These are phyloP conservation scores for Wiebesia pumilae DNA, from an alignment of 1,140 invertebrate species.

Conservation along the genomic window DNA sequence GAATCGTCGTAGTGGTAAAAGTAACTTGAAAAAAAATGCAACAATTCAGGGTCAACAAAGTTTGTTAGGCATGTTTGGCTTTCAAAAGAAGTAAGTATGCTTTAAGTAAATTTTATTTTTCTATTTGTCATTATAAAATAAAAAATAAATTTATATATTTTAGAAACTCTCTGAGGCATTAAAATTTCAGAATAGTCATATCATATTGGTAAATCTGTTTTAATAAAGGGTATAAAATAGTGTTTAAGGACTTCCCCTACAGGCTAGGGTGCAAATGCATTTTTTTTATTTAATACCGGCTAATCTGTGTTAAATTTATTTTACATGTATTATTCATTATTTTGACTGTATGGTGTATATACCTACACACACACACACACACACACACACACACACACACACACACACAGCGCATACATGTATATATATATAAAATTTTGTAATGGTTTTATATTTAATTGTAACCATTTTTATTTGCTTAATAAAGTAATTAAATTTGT, in stretches of 20 bases:
- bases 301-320: slow-evolving; percentile 17
- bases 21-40: slow-evolving; percentile 54
- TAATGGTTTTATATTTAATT: neutral
- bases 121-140: slow-evolving; percentile 8
- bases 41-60: slow-evolving; percentile 61
- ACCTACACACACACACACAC: no score
- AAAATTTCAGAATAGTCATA: neutral
- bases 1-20: slow-evolving; percentile 54
- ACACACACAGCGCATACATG: no score
- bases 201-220: neutral
- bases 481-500: neutral
- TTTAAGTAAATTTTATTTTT: slow-evolving; percentile 3
- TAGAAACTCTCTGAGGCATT: slow-evolving; percentile 36
- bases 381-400: no score
- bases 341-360: neutral
- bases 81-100: slow-evolving; percentile 63
- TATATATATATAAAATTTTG: neutral
- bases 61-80: slow-evolving; percentile 66
- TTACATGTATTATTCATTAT: neutral
- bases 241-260: slow-evolving; percentile 38
- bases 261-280: slow-evolving; percentile 39
- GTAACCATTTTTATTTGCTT: neutral
- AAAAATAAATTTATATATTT: slow-evolving; percentile 23
- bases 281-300: neutral
- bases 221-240: neutral